phyloP scores from a whole-genome alignment of 2,888 invertebrate genomes.

The Mesorhabditis spiculigera region DNA sequence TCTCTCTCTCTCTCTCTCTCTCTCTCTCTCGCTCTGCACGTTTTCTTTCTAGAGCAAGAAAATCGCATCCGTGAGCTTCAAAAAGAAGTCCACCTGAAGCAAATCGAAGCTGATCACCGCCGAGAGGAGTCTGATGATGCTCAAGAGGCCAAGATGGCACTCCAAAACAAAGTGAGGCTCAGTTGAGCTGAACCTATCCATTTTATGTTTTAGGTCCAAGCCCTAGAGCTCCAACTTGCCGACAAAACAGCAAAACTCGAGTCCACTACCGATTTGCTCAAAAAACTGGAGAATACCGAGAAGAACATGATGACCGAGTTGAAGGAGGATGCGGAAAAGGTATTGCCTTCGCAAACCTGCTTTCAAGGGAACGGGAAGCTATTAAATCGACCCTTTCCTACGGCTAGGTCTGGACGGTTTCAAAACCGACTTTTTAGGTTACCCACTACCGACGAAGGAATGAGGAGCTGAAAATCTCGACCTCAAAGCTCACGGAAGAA shows the following conservation, averaged over 20 bases:
- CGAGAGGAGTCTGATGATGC: not conserved
- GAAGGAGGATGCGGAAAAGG: constrained; percentile 26
- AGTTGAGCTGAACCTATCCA: not conserved
- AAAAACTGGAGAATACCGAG: constrained; percentile 32
- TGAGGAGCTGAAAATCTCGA: constrained; percentile 13
- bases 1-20: too few relatives aligned
- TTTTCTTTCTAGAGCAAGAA: not conserved
- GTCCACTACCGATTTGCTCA: constrained; percentile 24
- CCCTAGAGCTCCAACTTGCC: constrained; percentile 31
- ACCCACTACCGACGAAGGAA: constrained; percentile 4
- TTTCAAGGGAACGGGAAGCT: constrained; percentile 22
- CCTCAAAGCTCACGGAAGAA: constrained; percentile 13
- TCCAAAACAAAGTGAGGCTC: not conserved
- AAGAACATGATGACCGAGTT: constrained; percentile 25
- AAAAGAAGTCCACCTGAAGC: not conserved
- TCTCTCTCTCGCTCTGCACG: too few relatives aligned
- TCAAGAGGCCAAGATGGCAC: not conserved
- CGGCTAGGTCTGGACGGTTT: constrained; percentile 18
- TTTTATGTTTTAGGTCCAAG: constrained; percentile 15
- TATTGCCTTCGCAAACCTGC: not conserved
- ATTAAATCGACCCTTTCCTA: constrained; percentile 22
- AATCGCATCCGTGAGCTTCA: not conserved
- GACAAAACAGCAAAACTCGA: constrained; percentile 31
- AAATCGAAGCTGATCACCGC: constrained; percentile 2
- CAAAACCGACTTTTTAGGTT: too few relatives aligned